phyloP scores from a whole-genome alignment of 2,888 invertebrate species.

The Alentia gelatinosa region DNA sequence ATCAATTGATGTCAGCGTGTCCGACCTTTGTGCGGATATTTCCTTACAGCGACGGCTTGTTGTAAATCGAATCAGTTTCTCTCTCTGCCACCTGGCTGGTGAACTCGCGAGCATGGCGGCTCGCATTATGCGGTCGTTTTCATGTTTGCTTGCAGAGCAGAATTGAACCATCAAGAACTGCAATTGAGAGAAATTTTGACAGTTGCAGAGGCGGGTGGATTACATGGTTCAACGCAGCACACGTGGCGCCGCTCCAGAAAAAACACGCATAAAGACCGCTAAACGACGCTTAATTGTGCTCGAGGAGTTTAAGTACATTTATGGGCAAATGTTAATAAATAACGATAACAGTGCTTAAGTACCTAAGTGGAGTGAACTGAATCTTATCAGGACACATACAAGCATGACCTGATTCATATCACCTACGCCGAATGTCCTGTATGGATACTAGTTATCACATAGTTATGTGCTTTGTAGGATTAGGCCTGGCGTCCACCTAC shows the following conservation, averaged over 20 bases:
- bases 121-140: not conserved
- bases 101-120: not conserved
- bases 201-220: constrained; percentile 42
- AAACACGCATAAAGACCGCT: not conserved
- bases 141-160: constrained; percentile 46
- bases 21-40: constrained; percentile 27
- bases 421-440: too few species aligned
- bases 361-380: not conserved
- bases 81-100: constrained; percentile 39
- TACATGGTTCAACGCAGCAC: not conserved
- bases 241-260: constrained; percentile 6
- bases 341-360: not conserved
- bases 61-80: constrained; percentile 52
- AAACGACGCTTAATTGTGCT: not conserved
- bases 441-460: too few species aligned
- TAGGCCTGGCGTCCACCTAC: too few species aligned
- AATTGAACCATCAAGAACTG: constrained; percentile 24
- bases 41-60: constrained; percentile 22
- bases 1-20: constrained; percentile 16
- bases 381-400: not conserved
- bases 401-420: too few species aligned
- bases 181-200: constrained; percentile 28
- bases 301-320: not conserved
- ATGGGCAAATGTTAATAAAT: not conserved
- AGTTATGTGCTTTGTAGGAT: too few species aligned